phyloP scores from a whole-genome alignment of 2,888 invertebrate species.

The Sicus ferrugineus region DNA sequence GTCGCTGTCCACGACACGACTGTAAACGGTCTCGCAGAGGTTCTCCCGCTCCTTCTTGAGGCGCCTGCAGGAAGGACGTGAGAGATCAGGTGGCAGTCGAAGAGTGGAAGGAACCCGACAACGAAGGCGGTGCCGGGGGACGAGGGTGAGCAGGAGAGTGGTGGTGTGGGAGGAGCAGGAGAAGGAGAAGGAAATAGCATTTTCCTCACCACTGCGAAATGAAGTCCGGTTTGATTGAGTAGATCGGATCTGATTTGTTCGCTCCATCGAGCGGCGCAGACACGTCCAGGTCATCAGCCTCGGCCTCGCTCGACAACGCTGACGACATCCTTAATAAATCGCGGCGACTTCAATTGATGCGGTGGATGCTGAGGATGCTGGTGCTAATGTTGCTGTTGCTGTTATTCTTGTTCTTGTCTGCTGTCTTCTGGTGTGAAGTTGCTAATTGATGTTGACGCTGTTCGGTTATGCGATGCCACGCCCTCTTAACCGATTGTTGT shows the following conservation, averaged over 20 bases:
- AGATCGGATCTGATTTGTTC: conserved; percentile 76
- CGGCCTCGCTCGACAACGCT: conserved; percentile 39
- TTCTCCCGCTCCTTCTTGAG: conserved; percentile 77
- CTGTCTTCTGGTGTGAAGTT: too few relatives aligned
- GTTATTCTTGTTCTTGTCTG: not conserved
- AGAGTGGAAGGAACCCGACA: not conserved
- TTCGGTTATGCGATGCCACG: too few relatives aligned
- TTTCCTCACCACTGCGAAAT: conserved; percentile 78
- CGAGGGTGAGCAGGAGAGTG: not conserved
- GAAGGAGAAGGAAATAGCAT: not conserved
- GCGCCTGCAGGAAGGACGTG: conserved; percentile 68
- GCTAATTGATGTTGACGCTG: too few relatives aligned
- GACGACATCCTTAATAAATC: conserved; percentile 32
- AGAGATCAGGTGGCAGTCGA: not conserved
- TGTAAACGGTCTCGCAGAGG: conserved; percentile 74
- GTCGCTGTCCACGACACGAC: conserved; percentile 68
- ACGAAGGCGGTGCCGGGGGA: not conserved
- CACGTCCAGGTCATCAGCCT: conserved; percentile 65
- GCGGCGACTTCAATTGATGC: too few relatives aligned
- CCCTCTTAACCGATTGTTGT: too few relatives aligned
- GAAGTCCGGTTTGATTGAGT: conserved; percentile 78
- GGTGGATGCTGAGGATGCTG: not conserved
- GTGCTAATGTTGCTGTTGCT: not conserved
- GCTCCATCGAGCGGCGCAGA: conserved; percentile 47
- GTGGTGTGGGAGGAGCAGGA: not conserved